phyloP scores from a whole-genome alignment of 1,140 invertebrate species.

The Mercenaria mercenaria region DNA sequence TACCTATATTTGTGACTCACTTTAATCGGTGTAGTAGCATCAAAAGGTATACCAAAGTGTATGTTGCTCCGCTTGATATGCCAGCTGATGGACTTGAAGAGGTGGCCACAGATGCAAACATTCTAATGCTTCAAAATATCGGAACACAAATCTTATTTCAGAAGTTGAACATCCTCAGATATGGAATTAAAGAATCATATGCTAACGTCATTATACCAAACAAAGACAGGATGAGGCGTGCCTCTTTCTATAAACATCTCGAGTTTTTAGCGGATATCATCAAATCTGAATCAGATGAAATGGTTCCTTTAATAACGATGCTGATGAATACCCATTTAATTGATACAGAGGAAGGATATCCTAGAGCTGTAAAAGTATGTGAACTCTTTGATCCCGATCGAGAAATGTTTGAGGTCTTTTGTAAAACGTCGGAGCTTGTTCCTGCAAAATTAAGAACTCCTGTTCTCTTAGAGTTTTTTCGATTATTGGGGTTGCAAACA shows the following conservation, averaged over 20 bases:
- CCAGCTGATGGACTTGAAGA: slow-evolving; percentile 52
- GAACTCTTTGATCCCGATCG: slow-evolving; percentile 62
- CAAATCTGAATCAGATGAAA: background rate
- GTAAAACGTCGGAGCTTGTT: slow-evolving; percentile 42
- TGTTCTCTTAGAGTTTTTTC: slow-evolving; percentile 56
- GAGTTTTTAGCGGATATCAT: slow-evolving; percentile 23
- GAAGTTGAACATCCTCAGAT: background rate
- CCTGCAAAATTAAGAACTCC: slow-evolving; percentile 16
- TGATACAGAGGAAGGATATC: background rate
- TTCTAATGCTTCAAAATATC: background rate
- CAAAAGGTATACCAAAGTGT: background rate
- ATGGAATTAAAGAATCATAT: slow-evolving; percentile 50
- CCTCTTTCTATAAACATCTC: slow-evolving; percentile 63
- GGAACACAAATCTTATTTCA: background rate
- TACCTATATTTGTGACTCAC: background rate
- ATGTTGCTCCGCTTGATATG: background rate
- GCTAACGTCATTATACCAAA: slow-evolving; percentile 57
- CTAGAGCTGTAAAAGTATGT: background rate
- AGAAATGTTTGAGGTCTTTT: slow-evolving; percentile 66
- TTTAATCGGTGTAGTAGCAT: background rate
- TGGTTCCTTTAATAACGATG: background rate
- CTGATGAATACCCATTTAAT: slow-evolving; percentile 46
- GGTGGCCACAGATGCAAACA: slow-evolving; percentile 1
- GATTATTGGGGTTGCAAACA: slow-evolving; percentile 51
- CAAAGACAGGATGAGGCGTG: background rate